Evolutionary conservation across 2,113 vertebrate species (phyloP), one percentile per base, ranked within the genome.

Genomic region (Oreamnos americanus): DNA sequence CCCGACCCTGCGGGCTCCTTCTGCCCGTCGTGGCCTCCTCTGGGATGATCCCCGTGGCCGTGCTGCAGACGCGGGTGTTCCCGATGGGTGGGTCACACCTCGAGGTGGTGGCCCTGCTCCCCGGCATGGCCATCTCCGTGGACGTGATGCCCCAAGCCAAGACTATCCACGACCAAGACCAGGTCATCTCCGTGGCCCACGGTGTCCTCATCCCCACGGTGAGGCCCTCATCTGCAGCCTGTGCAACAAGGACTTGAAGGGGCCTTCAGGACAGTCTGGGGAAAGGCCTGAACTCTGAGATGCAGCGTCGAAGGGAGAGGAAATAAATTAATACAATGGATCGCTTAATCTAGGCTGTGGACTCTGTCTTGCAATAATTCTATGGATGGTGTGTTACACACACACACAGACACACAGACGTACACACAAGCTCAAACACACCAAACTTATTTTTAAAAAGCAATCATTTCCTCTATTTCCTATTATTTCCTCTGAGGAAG

Each of bases 121-220:
- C 67, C 0, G 28, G 88, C 51, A 55, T 7, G 6, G 84, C 78
- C 26, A 79, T 85, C 13, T 62, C 86, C 58, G 57, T 28, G 14
- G 92, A 94, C 3, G 89, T 91, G 94, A 71, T 26, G 33, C 82
- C 94, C 26, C 88, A 91, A 26, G 45, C 62, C 55, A 91, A 86
- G 53, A 21, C n/a, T 10, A 53, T 5, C 21, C 55, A 28, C 0
- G 45, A 86, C 36, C 0, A 7, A 17, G 45, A 55, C 55, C 85
- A 95, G 67, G 33, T 95, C 45, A 23, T 79, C 45, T 79, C 88
- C 12, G n/a, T 79, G 2, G 25, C 47, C 16, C 85, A 30, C 0
- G 11, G 88, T 0, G 0, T 53, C n/a, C 45, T 91, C 82, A 74
- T 19, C 17, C 87, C 62, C 25, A 43, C 13, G 25, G 36, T 51